Evolutionary conservation across 2,797 vertebrate genomes (phyloP), one percentile per base, ranked within the genome.

Genomic region (Choloepus didactylus): DNA sequence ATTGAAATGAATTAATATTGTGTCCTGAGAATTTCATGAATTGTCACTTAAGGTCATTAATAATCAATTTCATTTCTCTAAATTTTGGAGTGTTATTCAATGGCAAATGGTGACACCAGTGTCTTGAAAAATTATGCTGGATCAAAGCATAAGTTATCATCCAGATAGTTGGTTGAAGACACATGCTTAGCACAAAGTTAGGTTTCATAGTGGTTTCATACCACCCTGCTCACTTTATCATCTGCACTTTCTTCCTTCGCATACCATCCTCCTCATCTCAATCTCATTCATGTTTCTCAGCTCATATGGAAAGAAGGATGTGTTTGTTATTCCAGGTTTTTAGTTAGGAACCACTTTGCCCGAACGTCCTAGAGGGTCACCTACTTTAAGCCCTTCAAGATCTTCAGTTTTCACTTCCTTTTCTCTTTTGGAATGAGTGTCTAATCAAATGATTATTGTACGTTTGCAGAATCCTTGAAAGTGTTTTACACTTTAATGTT

Each of bases 1-100:
- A 90, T 82, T 75, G 15, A 82, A 91, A 51, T 69, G 1, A 95
- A 84, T 64, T 67, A 64, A 93, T 89, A 70, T 59, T 41, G 9
- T 91, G 27, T 85, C 35, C 35, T 92, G 31, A 82, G 46, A 95
- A 76, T 85, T 80, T 96, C 23, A 79, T 49, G 27, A 83, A 84
- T 62, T 87, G 11, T 84, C 60, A 60, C 56, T 77, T 85, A 84
- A 70, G 51, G 56, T 84, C 25, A 75, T 76, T 90, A 46, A 76
- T 31, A 81, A 85, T 64, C 35, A 29, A 76, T 31, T 93, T 72
- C 7, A 54, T 54, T 75, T 75, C 27, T 90, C 7, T 90, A 82
- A 82, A 51, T 60, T n/a, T 54, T 56, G 11, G 23, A 18, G 6
- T 19, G 16, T 38, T 59, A 60, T 19, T 75, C 35, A 67, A 35